phyloP scores from a whole-genome alignment of 2,113 vertebrate species.

The Coreoperca whiteheadi region DNA sequence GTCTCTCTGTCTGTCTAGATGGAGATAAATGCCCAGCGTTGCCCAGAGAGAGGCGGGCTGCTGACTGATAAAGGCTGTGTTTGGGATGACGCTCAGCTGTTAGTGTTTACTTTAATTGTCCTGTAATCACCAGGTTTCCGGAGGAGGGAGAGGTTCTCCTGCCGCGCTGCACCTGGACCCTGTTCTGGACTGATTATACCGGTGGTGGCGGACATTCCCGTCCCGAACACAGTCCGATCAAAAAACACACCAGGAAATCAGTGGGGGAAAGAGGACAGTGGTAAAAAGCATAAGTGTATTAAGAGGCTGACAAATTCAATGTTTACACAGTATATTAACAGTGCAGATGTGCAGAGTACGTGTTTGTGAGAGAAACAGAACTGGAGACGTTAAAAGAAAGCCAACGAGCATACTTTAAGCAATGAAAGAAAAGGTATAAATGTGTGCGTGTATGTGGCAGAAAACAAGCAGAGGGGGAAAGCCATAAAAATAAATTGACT shows the following conservation, averaged over 20 bases:
- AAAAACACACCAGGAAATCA: slow-evolving; percentile 4
- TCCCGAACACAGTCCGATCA: neutral
- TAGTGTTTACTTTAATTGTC: slow-evolving; percentile 79
- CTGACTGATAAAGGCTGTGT: slow-evolving; percentile 60
- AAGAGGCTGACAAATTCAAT: neutral
- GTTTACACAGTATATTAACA: neutral
- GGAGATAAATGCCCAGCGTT: slow-evolving; percentile 65
- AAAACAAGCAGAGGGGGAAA: neutral
- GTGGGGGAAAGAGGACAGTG: neutral
- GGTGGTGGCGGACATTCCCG: slow-evolving; percentile 11
- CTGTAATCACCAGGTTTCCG: slow-evolving; percentile 67
- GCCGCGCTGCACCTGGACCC: slow-evolving; percentile 71
- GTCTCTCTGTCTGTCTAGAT: slow-evolving; percentile 57
- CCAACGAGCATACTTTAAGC: too few relatives aligned
- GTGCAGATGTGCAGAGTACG: neutral
- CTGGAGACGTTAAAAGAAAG: neutral
- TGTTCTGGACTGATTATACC: slow-evolving; percentile 25
- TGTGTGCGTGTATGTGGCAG: slow-evolving; percentile 21
- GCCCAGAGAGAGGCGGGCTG: slow-evolving; percentile 45
- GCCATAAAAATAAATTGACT: slow-evolving; percentile 14
- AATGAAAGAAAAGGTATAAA: slow-evolving; percentile 3
- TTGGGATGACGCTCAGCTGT: slow-evolving; percentile 63
- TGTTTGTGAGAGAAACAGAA: neutral
- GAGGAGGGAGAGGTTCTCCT: slow-evolving; percentile 36
- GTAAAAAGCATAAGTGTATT: neutral